Evolutionary conservation across 2,888 invertebrate species (phyloP), one percentile per base, ranked within the genome.

Genomic region (Melinaea marsaeus): DNA sequence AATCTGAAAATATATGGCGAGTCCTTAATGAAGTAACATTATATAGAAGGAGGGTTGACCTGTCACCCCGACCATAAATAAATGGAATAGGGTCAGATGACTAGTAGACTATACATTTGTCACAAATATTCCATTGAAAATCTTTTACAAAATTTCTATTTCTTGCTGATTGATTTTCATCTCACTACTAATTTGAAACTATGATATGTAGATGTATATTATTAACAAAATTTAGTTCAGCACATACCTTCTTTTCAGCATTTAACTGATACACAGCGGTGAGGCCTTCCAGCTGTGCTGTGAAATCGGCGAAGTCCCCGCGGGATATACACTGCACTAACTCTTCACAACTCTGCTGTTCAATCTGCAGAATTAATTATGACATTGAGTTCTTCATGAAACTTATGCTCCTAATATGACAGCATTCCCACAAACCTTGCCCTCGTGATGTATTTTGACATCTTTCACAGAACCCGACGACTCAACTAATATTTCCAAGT

Each of bases 261-360:
- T 97, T 97, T 11, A 99, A 90, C 80, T 98, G 97, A 83, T 98
- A 99, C 64, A 98, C 97, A 13, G 97, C 95, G 32, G 96, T 95
- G 32, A 98, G 92, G 0, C 97, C 95, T 84, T 98, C 97, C n/a
- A 99, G 84, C 81, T 99, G 98, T 6, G 95, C 94, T 2, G 97
- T 96, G 79, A 99, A 98, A 84, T 98, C 98, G 2, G 95, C 93
- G 85, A 98, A 98, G 84, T 98, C 97, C 3, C 97, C 96, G 22
- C 94, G 92, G 57, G 95, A 94, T 63, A 97, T 92, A 78, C 96
- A 96, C 69, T 95, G 93, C 1, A 97, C 96, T 61, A 98, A 86
- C 80, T 98, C 98, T 75, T 95, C 95, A 83, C 97, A 97, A 76
- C 96, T 97, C 92, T 97, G 94, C 72, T 94, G 95, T 70, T 94